Base-by-base conservation (phyloP, 2,797 vertebrate species). In the Protonibea diacanthus region DNA sequence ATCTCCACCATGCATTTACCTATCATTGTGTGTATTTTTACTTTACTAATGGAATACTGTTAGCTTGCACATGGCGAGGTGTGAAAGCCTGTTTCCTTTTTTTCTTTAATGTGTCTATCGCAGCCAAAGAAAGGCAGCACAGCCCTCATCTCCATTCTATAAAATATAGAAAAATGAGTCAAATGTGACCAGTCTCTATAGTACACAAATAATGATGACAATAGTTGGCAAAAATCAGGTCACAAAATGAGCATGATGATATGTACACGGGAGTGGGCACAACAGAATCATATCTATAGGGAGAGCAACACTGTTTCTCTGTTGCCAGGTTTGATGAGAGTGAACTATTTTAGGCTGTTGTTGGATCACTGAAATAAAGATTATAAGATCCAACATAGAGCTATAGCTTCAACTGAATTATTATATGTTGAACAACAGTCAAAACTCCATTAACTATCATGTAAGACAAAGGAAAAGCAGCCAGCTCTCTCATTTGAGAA, bases 31-130 rank as follows among this genome's bases (percentile, higher is more conserved):
- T 49, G n/a, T 25, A 49, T 62, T 65, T 67, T 42, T 11, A 40
- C 33, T 71, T 21, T 12, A 40, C 68, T 64, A 70, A 80, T 64
- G 42, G 56, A 72, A 78, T 70, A 47, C 18, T 42, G 61, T 78
- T 75, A 58, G 21, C 51, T 67, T 70, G 12, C 62, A 72, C 48
- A 17, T 62, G 52, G 23, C 62, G 33, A 75, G 25, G 49, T 71
- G 51, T 79, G 57, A 83, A 76, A 69, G 66, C 56, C 42, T 67
- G 76, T 76, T 70, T 49, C 17, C 70, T 76, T 76, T 68, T 68
- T 55, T 73, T 55, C 51, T 51, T 68, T 51, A 81, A 73, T 80
- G 70, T 56, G 60, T 67, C 48, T 53, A 27, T 71, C 55, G 64
- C 33, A 48, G 23, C 15, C 23, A 42, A 74, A 62, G 21, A 64